Evolutionary conservation across 2,113 vertebrate species (phyloP), one percentile per base, ranked within the genome.

Genomic region (Promerops cafer): DNA sequence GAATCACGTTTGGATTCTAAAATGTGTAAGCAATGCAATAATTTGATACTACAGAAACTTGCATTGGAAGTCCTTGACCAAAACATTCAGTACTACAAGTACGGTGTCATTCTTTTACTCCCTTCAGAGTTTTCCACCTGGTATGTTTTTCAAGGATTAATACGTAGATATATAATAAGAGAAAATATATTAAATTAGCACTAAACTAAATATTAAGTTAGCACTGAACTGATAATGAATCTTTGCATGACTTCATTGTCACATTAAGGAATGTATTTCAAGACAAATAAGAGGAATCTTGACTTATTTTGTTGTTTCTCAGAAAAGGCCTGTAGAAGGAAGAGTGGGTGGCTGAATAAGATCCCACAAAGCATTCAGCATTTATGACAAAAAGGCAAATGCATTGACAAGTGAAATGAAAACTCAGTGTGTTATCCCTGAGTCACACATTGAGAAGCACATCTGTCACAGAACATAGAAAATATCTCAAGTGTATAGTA

Each of bases 311-410:
- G 49, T n/a, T 71, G 68, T 81, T 93, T 92, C 92, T 86, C 71
- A 80, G 92, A 93, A 93, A 81, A 91, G 31, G 53, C 6, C 40
- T 91, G 35, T 24, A 54, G 21, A 87, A 89, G 63, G 77, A 95
- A 87, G 85, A 82, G 77, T 90, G 77, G 80, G 85, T 88, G 83
- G 89, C 66, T 96, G 90, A 93, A 60, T 84, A 95, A 94, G 80
- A 85, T 71, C 45, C 71, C 52, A 50, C 60, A 93, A 87, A 78
- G 49, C 33, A n/a, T 78, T 52, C 50, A 80, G 50, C 35, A 44
- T 79, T 92, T 85, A 72, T 87, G 84, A 94, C n/a, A 60, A 53
- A 72, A 76, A 86, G 30, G 61, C 50, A 91, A 89, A 68, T 10
- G 16, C 0, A 3, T 60, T 74, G 75, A 78, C 37, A 96, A 78